Evolutionary conservation across 2,113 vertebrate species (phyloP).

Genomic region (Proterorhinus semilunaris): DNA sequence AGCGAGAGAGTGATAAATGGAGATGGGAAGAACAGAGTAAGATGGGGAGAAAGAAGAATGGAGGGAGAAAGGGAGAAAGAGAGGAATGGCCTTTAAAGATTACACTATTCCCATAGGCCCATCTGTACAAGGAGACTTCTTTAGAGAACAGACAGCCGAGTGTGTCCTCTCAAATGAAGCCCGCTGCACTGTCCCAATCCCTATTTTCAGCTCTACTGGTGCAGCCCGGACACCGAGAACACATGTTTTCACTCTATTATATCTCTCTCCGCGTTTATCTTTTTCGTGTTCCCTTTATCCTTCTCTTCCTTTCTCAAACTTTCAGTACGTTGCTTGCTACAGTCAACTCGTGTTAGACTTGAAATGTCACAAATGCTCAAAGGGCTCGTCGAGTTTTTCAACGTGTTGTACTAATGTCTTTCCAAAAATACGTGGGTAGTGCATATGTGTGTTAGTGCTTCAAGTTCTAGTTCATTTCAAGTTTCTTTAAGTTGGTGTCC

Average conservation of each 20-base stretch:
- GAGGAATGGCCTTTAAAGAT: constrained; percentile 57
- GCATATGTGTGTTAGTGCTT: no score
- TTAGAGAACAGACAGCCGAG: constrained; percentile 63
- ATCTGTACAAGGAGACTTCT: constrained; percentile 54
- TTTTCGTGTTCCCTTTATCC: constrained; percentile 10
- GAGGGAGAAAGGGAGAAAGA: background rate
- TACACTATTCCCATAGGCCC: constrained; percentile 58
- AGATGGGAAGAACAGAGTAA: constrained; percentile 5
- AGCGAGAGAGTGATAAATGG: background rate
- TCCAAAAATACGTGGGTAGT: no score
- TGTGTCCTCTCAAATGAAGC: constrained; percentile 66
- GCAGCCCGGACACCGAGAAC: constrained; percentile 54
- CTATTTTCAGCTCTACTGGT: constrained; percentile 71
- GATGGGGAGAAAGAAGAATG: background rate
- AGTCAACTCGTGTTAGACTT: background rate
- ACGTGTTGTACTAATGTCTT: no score
- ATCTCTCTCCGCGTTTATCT: constrained; percentile 21
- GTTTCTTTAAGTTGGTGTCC: constrained; percentile 3
- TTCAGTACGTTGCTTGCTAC: background rate
- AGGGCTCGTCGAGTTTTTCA: no score
- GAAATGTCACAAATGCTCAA: no score
- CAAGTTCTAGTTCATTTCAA: no score
- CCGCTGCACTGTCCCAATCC: constrained; percentile 52
- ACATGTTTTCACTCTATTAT: constrained; percentile 60
- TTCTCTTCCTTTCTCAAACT: constrained; percentile 1